A percentile compares a stretch with the other conserved stretches of the same genome.
phyloP scores from a whole-genome alignment of 2,888 invertebrate genomes.

The Craniophora ligustri region DNA sequence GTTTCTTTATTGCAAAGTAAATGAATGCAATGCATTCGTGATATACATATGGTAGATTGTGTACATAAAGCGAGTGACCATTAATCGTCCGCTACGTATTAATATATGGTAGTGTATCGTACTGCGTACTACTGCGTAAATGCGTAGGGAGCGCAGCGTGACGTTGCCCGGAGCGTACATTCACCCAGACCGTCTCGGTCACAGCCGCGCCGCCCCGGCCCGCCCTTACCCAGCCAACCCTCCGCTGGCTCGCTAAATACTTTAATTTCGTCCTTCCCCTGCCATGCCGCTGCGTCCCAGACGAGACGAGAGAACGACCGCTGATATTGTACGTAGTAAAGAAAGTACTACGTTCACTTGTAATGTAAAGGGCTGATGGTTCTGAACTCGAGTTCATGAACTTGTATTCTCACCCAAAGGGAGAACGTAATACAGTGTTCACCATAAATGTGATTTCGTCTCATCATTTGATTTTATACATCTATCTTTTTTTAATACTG shows the following conservation, averaged over 20 bases:
- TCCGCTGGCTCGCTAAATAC: conserved; percentile 65
- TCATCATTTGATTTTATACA: not conserved
- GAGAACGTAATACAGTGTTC: not conserved
- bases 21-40: no score
- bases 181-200: conserved; percentile 63
- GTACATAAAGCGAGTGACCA: no score
- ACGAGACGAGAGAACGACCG: conserved; percentile 61
- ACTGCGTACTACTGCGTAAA: conserved; percentile 22
- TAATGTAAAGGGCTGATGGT: conserved; percentile 15
- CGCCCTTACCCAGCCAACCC: conserved; percentile 68
- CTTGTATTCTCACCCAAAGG: conserved; percentile 3
- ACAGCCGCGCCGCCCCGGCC: conserved; percentile 58
- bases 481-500: no score
- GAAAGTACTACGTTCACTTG: conserved; percentile 2
- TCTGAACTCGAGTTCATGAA: conserved; percentile 30
- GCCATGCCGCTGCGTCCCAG: conserved; percentile 64
- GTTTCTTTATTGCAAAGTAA: no score
- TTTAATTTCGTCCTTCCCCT: conserved; percentile 71
- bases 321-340: conserved; percentile 15
- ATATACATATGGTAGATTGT: not conserved
- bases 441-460: not conserved
- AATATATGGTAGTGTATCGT: conserved; percentile 35
- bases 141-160: conserved; percentile 48
- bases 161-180: conserved; percentile 55
- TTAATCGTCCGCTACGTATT: conserved; percentile 37